Evolutionary conservation across 2,888 invertebrate genomes (phyloP).

Genomic region (Apamea anceps): DNA sequence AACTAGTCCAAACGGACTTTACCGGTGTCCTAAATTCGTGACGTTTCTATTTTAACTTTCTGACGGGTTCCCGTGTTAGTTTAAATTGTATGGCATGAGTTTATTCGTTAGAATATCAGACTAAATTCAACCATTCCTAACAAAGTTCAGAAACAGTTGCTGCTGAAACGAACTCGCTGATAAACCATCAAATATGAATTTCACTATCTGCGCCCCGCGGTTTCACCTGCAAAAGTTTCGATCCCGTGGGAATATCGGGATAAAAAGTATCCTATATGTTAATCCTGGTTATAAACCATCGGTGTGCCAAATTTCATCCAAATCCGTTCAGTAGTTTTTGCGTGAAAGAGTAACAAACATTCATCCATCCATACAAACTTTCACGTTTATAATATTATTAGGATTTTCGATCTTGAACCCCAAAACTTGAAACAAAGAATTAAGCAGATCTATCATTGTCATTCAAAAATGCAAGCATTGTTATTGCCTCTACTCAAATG

Average conservation of each 20-base stretch:
- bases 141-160: slow-evolving; percentile 37
- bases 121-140: not conserved
- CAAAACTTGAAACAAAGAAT: slow-evolving; percentile 66
- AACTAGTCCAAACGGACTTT: slow-evolving; percentile 10
- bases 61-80: slow-evolving; percentile 12
- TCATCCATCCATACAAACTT: too few species aligned
- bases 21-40: slow-evolving; percentile 10
- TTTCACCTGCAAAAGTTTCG: too few species aligned
- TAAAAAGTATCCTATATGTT: too few species aligned
- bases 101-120: slow-evolving; percentile 27
- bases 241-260: too few species aligned
- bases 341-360: too few species aligned
- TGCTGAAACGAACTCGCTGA: slow-evolving; percentile 28
- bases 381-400: too few species aligned
- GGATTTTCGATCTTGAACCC: slow-evolving; percentile 45
- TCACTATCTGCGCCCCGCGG: too few species aligned
- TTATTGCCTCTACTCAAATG: slow-evolving; percentile 52
- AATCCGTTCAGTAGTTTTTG: too few species aligned
- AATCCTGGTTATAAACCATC: too few species aligned
- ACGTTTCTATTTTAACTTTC: slow-evolving; percentile 53
- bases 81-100: slow-evolving; percentile 26
- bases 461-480: slow-evolving; percentile 66
- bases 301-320: too few species aligned
- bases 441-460: slow-evolving; percentile 83
- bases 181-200: slow-evolving; percentile 23